phyloP scores from a whole-genome alignment of 2,888 invertebrate species.

The Alcis repandata region DNA sequence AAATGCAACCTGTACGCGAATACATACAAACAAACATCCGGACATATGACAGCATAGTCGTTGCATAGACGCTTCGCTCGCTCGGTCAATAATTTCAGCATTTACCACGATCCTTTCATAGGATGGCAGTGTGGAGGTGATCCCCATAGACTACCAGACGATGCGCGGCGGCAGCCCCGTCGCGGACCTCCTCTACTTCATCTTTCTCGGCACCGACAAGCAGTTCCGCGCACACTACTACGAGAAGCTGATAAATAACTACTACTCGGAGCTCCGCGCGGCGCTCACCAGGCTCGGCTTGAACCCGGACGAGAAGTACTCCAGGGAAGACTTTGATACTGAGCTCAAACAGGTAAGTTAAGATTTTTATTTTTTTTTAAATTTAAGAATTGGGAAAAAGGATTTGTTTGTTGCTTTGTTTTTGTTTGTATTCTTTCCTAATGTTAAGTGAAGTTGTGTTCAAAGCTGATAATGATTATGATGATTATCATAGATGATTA shows the following conservation, averaged over 20 bases:
- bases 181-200: constrained; percentile 68
- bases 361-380: background rate
- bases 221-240: constrained; percentile 60
- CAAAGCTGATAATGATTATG: too few species aligned
- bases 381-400: background rate
- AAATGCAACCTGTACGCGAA: too few species aligned
- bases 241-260: constrained; percentile 49
- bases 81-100: too few species aligned
- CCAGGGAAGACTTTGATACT: constrained; percentile 60
- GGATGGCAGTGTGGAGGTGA: constrained; percentile 57
- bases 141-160: constrained; percentile 68
- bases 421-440: too few species aligned
- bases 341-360: constrained; percentile 57
- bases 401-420: too few species aligned
- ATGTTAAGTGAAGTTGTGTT: too few species aligned
- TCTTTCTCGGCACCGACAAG: constrained; percentile 67
- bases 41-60: too few species aligned
- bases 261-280: constrained; percentile 53
- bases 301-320: constrained; percentile 57
- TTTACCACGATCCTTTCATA: constrained; percentile 53
- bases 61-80: too few species aligned
- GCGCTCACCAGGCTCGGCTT: constrained; percentile 56
- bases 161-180: constrained; percentile 62
- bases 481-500: too few species aligned
- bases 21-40: too few species aligned